A percentile compares a stretch with the other conserved stretches of the same genome.
phyloP scores from a whole-genome alignment of 2,113 vertebrate genomes.

The Tachysurus fulvidraco region DNA sequence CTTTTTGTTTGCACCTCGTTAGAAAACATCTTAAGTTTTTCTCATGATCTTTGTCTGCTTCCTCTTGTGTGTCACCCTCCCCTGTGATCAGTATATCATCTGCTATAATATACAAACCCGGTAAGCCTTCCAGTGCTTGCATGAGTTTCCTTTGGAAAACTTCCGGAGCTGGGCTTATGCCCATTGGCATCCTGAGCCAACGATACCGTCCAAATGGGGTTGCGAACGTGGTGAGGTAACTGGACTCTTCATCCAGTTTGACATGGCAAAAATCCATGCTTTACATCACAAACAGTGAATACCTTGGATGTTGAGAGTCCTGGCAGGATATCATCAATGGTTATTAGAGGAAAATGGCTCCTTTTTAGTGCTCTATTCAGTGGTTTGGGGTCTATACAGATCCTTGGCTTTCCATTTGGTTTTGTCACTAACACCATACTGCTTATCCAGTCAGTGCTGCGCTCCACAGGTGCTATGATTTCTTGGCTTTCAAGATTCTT shows the following conservation, averaged over 20 bases:
- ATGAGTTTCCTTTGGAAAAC: background rate
- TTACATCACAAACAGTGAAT: conserved; percentile 6
- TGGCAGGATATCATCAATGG: background rate
- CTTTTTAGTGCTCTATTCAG: background rate
- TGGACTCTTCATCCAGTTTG: too few relatives aligned
- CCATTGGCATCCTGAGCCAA: background rate
- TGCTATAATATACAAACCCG: conserved; percentile 30
- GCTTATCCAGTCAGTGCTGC: conserved; percentile 48
- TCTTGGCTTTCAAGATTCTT: conserved; percentile 9
- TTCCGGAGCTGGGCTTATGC: background rate
- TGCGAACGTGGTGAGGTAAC: background rate
- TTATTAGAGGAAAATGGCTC: background rate
- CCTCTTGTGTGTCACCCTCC: background rate
- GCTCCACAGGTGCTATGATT: conserved; percentile 38
- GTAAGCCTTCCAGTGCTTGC: conserved; percentile 5
- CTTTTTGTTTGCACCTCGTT: too few relatives aligned
- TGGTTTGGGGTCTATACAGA: conserved; percentile 40
- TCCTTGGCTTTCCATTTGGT: too few relatives aligned
- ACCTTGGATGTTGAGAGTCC: background rate
- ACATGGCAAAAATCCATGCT: background rate
- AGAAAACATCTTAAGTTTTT: too few relatives aligned
- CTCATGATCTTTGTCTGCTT: background rate
- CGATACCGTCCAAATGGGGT: background rate
- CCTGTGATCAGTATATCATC: background rate
- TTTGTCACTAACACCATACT: too few relatives aligned